Conservation (phyloP, 2,113 vertebrate genomes). For the Microcebus ravelobensis region DNA sequence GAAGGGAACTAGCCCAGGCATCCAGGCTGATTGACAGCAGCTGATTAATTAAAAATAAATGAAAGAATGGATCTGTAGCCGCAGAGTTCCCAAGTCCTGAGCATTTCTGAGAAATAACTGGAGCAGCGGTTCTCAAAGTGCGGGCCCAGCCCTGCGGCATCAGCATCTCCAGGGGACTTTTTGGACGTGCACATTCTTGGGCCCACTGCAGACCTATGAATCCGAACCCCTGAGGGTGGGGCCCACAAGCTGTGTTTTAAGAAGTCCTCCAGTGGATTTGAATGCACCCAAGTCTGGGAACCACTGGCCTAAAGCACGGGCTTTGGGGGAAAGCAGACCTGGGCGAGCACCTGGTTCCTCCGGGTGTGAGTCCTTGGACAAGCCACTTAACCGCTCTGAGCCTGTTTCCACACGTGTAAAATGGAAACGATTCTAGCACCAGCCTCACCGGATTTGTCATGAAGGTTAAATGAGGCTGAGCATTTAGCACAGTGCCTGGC, state of each 20-base stretch:
- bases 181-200: background rate
- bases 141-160: background rate
- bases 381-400: background rate
- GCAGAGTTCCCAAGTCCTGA: background rate
- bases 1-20: background rate
- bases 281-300: background rate
- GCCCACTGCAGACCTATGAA: background rate
- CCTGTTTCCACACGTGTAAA: background rate
- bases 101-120: background rate
- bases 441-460: background rate
- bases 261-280: background rate
- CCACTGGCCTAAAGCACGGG: background rate
- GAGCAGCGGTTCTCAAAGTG: background rate
- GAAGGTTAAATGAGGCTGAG: background rate
- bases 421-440: background rate
- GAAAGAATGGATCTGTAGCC: no score
- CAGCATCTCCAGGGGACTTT: background rate
- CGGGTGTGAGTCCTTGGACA: background rate
- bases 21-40: background rate
- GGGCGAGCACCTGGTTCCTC: background rate
- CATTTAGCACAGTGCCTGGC: background rate
- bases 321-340: background rate
- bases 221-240: background rate
- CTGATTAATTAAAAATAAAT: background rate
- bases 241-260: background rate